A percentile compares a stretch with the other conserved stretches of the same genome.
Evolutionary conservation across 2,797 vertebrate species (phyloP).

Genomic region (Taenioides sp.): DNA sequence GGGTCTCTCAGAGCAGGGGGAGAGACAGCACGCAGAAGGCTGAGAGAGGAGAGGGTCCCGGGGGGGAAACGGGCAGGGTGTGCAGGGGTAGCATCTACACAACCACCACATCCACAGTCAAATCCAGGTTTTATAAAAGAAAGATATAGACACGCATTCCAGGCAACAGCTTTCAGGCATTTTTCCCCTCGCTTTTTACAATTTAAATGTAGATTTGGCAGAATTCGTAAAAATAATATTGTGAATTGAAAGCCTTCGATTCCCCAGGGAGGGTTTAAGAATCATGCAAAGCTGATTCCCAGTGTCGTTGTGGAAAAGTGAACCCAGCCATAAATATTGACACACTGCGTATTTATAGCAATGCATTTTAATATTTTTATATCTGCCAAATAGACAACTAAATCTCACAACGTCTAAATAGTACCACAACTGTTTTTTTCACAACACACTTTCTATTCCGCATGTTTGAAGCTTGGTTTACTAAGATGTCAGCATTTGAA

Average conservation of each 20-base stretch:
- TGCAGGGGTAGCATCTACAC: slow-evolving; percentile 38
- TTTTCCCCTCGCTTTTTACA: background rate
- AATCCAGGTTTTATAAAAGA: background rate
- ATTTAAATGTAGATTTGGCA: slow-evolving; percentile 13
- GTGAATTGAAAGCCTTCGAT: background rate
- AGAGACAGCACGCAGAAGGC: slow-evolving; percentile 45
- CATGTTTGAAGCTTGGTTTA: background rate
- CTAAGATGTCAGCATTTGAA: background rate
- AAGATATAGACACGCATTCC: background rate
- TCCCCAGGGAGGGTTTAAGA: slow-evolving; percentile 11
- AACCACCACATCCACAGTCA: slow-evolving; percentile 20
- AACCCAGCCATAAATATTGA: slow-evolving; percentile 11
- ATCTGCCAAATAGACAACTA: background rate
- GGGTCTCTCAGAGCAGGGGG: background rate
- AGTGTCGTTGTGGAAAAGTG: slow-evolving; percentile 6
- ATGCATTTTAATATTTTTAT: background rate
- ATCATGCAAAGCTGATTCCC: slow-evolving; percentile 11
- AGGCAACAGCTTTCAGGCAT: background rate
- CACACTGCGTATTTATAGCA: slow-evolving; percentile 1
- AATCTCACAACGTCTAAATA: background rate
- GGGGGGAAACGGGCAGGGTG: slow-evolving; percentile 22
- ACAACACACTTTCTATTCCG: background rate
- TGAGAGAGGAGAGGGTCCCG: slow-evolving; percentile 64
- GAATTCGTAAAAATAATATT: slow-evolving; percentile 9
- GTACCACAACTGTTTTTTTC: background rate